phyloP scores from a whole-genome alignment of 2,113 vertebrate species.

The Lipotes vexillifer region DNA sequence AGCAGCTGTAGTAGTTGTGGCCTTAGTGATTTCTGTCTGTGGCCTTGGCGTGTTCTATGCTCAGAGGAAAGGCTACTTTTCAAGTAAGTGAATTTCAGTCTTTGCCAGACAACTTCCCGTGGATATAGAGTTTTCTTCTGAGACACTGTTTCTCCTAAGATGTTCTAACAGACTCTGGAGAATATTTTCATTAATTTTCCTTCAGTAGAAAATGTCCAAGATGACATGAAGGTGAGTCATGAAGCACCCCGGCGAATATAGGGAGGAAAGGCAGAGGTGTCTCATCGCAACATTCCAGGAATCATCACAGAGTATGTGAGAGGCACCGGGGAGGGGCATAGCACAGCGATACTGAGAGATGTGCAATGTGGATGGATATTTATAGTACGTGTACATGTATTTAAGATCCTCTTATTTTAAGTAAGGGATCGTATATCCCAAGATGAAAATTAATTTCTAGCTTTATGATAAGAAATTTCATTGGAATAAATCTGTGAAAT shows the following conservation, averaged over 20 bases:
- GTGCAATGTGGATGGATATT: neutral
- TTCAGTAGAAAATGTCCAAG: neutral
- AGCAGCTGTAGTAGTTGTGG: slow-evolving; percentile 82
- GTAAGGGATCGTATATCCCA: neutral
- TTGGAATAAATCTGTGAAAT: slow-evolving; percentile 1
- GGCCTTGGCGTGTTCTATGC: slow-evolving; percentile 90
- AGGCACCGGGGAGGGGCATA: neutral
- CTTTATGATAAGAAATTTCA: neutral
- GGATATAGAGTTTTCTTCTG: neutral
- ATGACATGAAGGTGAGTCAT: neutral
- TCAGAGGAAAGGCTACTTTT: slow-evolving; percentile 87
- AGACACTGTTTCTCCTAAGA: neutral
- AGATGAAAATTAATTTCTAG: neutral
- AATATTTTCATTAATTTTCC: neutral
- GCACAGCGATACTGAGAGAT: neutral
- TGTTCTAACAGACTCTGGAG: neutral
- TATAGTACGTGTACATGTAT: neutral
- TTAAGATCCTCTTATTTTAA: neutral
- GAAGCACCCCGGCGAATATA: neutral
- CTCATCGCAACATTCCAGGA: neutral
- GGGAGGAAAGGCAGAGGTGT: neutral
- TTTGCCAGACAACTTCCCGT: neutral
- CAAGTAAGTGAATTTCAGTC: slow-evolving; percentile 65
- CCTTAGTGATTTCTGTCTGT: slow-evolving; percentile 84
- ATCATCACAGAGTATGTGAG: neutral